These are phyloP conservation scores for Telmatochromis sp. DNA, from an alignment of 2,113 vertebrate genomes.

Conservation along the genomic window DNA sequence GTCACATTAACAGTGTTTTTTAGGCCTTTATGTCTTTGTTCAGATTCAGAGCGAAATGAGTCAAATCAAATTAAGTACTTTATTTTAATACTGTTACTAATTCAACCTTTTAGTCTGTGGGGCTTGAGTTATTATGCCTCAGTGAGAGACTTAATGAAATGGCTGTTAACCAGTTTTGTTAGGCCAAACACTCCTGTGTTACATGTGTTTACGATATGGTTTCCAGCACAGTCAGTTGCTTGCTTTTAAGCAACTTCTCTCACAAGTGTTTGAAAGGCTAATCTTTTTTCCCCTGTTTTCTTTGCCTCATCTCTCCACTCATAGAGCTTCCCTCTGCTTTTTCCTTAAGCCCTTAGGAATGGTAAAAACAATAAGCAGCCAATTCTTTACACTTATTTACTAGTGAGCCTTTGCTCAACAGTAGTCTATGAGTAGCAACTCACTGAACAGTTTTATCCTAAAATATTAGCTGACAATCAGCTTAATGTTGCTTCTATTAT, in stretches of 20 bases:
- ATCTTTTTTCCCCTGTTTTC: slow-evolving; percentile 7
- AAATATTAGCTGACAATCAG: slow-evolving; percentile 7
- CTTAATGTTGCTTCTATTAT: slow-evolving; percentile 8
- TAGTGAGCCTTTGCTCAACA: neutral
- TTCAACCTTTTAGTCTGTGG: neutral
- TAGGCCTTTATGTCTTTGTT: neutral
- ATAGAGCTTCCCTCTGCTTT: neutral
- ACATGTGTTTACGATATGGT: slow-evolving; percentile 35
- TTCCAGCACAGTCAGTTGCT: slow-evolving; percentile 1
- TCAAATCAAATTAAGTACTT: neutral
- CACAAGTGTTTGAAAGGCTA: slow-evolving; percentile 37
- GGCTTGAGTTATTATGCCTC: neutral
- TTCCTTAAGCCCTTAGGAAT: neutral
- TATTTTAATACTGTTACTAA: neutral
- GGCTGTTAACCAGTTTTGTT: neutral
- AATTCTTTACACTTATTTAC: slow-evolving; percentile 8
- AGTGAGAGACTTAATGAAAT: neutral
- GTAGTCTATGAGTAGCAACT: neutral
- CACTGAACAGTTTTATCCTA: neutral
- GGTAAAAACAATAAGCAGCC: neutral
- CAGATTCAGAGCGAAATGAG: neutral
- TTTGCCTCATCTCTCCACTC: neutral
- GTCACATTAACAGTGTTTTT: neutral
- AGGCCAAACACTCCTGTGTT: slow-evolving; percentile 8
- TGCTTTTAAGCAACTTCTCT: slow-evolving; percentile 20